Evolutionary conservation across 2,113 vertebrate species (phyloP), one percentile per base, ranked within the genome.

Genomic region (Laticauda colubrina): DNA sequence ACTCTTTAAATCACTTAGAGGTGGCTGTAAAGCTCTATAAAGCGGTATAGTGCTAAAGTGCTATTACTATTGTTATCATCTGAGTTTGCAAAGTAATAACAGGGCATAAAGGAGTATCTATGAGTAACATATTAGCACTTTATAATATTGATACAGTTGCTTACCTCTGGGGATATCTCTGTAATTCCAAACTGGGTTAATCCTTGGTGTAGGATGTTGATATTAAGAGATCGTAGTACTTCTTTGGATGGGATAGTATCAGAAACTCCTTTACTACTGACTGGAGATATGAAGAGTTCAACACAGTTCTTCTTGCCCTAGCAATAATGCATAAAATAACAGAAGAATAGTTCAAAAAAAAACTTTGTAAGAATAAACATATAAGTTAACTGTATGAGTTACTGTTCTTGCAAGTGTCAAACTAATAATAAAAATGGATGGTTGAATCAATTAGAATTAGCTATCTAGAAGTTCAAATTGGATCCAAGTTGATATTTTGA

Each of bases 111-210:
- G n/a, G 11, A 64, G 57, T 23, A 18, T 56, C 15, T 9, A 43
- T 54, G 91, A 69, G n/a, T 26, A 18, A 20, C 12, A 18, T 87
- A 64, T 29, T 29, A 54, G n/a, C 21, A 91, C 6, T 18, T 93
- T 75, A 95, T 15, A 90, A 92, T 94, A 90, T 4, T 89, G 64
- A 91, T 4, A 51, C 48, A 51, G 48, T 51, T 61, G 96, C 97
- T 53, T 96, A 99, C 99, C 99, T 99, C 98, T 15, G 98, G 97
- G 2, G 98, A 98, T 90, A 99, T 96, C 61, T 98, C 98, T 4
- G 97, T 99, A 96, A 99, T 98, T 96, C 98, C 98, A 93, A 99
- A 98, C 91, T 98, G 98, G 3, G 98, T 98, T 95, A 99, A 98
- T 97, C 98, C 98, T 89, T 98, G 98, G 61, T 98, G 98, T 45